These are phyloP conservation scores for Antheraea yamamai DNA, from an alignment of 2,888 invertebrate species.

Conservation along the genomic window DNA sequence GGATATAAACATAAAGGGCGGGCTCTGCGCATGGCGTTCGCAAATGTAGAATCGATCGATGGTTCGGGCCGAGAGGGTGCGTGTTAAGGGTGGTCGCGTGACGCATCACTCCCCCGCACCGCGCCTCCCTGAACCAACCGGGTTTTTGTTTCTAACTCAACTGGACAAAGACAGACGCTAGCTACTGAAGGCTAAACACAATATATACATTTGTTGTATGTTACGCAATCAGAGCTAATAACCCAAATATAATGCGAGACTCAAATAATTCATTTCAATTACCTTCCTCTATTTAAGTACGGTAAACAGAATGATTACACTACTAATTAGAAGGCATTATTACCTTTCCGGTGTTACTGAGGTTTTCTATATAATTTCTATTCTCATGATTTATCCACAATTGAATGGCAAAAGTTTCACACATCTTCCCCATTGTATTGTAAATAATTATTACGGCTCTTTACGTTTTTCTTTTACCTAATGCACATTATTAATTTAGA, in stretches of 20 bases:
- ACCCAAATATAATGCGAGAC: neutral
- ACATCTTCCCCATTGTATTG: conserved; percentile 22
- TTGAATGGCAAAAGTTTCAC: conserved; percentile 24
- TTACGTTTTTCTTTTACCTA: neutral
- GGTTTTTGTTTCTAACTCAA: conserved; percentile 53
- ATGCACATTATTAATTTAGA: neutral
- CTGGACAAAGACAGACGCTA: conserved; percentile 17
- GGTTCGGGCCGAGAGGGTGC: conserved; percentile 56
- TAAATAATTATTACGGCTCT: neutral
- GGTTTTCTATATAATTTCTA: neutral
- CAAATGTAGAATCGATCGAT: conserved; percentile 61
- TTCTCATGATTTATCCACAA: conserved; percentile 12
- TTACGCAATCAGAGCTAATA: conserved; percentile 12
- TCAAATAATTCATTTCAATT: neutral
- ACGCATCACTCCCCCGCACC: conserved; percentile 67
- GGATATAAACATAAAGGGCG: conserved; percentile 75
- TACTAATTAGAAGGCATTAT: neutral
- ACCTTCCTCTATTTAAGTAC: neutral
- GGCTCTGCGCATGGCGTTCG: conserved; percentile 73
- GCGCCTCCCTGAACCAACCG: conserved; percentile 36
- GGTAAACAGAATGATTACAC: neutral
- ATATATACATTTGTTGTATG: conserved; percentile 4
- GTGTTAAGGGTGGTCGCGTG: conserved; percentile 60
- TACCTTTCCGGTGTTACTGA: neutral
- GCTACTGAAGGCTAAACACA: neutral